Percentiles rank a stretch among this genome's conserved stretches.
These are phyloP conservation scores for Ceratosolen fusciceps DNA, from an alignment of 1,140 invertebrate species.

Conservation along the genomic window DNA sequence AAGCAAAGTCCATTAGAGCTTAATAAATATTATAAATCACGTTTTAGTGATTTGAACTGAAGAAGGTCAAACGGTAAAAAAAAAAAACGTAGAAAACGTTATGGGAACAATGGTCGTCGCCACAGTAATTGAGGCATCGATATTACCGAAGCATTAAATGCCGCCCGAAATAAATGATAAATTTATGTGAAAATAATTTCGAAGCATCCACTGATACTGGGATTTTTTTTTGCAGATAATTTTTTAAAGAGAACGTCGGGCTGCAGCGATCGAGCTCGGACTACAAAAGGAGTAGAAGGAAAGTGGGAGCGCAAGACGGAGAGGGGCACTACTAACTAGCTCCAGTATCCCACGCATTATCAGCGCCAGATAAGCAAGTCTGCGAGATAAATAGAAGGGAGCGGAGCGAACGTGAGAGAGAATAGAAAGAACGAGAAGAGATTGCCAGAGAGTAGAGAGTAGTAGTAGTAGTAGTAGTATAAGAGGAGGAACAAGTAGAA, in stretches of 20 bases:
- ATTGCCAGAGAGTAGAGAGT: background rate
- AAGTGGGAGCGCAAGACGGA: background rate
- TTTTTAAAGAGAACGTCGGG: conserved; percentile 18
- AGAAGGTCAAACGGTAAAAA: background rate
- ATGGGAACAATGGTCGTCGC: background rate
- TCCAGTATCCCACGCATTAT: conserved; percentile 22
- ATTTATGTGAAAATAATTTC: background rate
- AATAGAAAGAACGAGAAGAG: background rate
- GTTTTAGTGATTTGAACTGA: too few relatives aligned
- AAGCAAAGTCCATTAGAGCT: too few relatives aligned
- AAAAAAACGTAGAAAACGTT: too few relatives aligned
- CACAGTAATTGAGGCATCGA: background rate
- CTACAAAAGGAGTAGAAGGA: background rate
- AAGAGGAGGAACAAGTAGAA: too few relatives aligned
- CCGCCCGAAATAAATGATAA: background rate
- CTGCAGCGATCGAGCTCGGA: background rate
- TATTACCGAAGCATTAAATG: background rate
- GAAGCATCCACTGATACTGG: background rate
- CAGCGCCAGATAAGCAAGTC: conserved; percentile 14
- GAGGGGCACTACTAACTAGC: background rate
- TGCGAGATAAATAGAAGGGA: conserved; percentile 4
- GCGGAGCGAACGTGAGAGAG: background rate
- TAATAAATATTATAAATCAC: too few relatives aligned
- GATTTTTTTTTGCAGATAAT: conserved; percentile 30
- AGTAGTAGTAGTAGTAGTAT: too few relatives aligned